These are phyloP conservation scores for Silurus glanis DNA, from an alignment of 2,113 vertebrate species.

Conservation along the genomic window DNA sequence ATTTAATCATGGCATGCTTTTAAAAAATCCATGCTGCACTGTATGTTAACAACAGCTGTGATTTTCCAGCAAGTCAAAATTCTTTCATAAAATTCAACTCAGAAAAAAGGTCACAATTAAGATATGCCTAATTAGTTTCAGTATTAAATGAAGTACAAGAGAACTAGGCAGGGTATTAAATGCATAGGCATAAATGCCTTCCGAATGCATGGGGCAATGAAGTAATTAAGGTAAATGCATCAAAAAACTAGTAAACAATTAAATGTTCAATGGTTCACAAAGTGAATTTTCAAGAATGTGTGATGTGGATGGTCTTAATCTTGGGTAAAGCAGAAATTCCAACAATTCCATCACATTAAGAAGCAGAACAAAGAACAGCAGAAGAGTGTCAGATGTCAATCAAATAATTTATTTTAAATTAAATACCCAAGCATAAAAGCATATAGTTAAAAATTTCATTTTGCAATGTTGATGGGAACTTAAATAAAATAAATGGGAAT, in stretches of 20 bases:
- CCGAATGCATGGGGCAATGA: not conserved
- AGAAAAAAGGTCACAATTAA: constrained; percentile 5
- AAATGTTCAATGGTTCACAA: not conserved
- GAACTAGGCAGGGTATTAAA: not conserved
- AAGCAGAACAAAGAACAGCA: not conserved
- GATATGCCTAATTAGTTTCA: constrained; percentile 18
- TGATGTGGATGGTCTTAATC: not conserved
- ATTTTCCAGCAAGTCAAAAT: not conserved
- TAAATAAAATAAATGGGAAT: not conserved
- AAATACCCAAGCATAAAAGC: not conserved
- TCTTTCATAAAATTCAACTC: not conserved
- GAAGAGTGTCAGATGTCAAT: not conserved
- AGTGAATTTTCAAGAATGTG: not conserved
- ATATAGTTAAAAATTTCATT: not conserved
- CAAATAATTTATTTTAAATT: not conserved
- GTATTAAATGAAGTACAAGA: not conserved
- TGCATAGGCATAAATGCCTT: not conserved
- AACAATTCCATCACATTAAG: not conserved
- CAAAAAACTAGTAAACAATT: not conserved
- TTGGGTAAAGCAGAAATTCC: not conserved
- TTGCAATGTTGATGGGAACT: not conserved
- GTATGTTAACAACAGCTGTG: not conserved
- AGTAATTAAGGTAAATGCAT: not conserved
- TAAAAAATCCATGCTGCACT: not conserved
- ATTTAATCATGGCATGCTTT: not conserved